Percentiles rank a stretch among this genome's conserved stretches.
phyloP scores from a whole-genome alignment of 35 echinoderm and acorn worm species.

The Heliocidaris erythrogramma region DNA sequence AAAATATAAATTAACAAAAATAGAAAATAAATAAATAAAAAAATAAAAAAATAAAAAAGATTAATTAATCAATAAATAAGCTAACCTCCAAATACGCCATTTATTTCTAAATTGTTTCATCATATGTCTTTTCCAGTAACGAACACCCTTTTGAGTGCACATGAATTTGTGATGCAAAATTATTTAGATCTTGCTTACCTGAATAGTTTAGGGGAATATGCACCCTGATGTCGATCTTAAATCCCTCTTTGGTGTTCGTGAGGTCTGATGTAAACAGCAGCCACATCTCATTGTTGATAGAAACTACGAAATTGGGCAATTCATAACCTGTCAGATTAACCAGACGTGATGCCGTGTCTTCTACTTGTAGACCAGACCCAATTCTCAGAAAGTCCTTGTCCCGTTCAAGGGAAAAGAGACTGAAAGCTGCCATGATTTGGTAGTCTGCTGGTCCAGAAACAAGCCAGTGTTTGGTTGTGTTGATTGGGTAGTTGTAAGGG shows the following conservation, averaged over 20 bases:
- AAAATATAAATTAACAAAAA: too few species aligned
- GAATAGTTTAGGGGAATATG: too few species aligned
- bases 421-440: not conserved
- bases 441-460: not conserved
- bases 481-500: not conserved
- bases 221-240: not conserved
- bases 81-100: too few species aligned
- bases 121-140: too few species aligned
- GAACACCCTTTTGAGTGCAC: too few species aligned
- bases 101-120: too few species aligned
- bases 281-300: conserved; percentile 18
- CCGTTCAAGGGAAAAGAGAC: not conserved
- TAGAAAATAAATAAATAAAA: too few species aligned
- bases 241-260: not conserved
- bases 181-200: too few species aligned
- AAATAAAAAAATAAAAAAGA: too few species aligned
- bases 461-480: not conserved
- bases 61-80: too few species aligned
- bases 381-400: not conserved
- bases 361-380: not conserved
- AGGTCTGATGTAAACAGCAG: not conserved
- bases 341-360: not conserved
- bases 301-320: not conserved
- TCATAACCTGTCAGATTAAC: not conserved
- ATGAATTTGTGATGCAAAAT: too few species aligned